These are phyloP conservation scores for Papilio dardanus DNA, from an alignment of 1,140 invertebrate species.

Conservation along the genomic window DNA sequence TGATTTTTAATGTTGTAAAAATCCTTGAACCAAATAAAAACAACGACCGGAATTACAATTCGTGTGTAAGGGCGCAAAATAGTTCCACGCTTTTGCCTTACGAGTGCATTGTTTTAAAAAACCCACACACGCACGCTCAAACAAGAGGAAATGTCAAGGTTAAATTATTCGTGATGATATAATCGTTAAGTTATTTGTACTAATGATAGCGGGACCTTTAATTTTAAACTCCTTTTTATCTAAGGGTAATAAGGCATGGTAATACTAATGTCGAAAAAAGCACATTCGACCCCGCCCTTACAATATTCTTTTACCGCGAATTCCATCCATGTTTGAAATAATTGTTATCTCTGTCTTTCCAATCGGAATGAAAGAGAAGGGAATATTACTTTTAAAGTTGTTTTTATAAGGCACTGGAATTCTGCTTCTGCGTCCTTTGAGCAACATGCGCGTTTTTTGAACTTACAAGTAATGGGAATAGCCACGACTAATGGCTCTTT, in stretches of 20 bases:
- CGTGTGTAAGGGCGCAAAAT: not conserved
- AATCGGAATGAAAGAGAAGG: too few relatives aligned
- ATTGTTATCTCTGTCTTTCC: too few relatives aligned
- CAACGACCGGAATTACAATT: constrained; percentile 28
- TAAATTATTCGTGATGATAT: constrained; percentile 34
- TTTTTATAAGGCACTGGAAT: not conserved
- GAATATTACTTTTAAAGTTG: too few relatives aligned
- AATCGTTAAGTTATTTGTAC: not conserved
- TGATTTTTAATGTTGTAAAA: not conserved
- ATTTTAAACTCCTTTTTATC: not conserved
- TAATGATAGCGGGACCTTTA: not conserved
- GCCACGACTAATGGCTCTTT: too few relatives aligned
- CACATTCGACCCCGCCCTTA: too few relatives aligned
- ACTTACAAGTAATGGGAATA: too few relatives aligned
- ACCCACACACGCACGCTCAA: constrained; percentile 3
- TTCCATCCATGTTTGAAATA: too few relatives aligned
- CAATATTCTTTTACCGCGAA: too few relatives aligned
- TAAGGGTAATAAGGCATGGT: too few relatives aligned
- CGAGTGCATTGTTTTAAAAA: not conserved
- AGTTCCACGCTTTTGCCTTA: not conserved
- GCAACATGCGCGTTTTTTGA: too few relatives aligned
- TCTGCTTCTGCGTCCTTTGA: not conserved
- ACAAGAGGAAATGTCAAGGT: constrained; percentile 29
- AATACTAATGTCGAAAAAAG: too few relatives aligned
- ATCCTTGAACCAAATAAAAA: constrained; percentile 25